Percentiles rank a stretch among this genome's conserved stretches.
phyloP scores from a whole-genome alignment of 2,113 vertebrate species.

The Dromas ardeola region DNA sequence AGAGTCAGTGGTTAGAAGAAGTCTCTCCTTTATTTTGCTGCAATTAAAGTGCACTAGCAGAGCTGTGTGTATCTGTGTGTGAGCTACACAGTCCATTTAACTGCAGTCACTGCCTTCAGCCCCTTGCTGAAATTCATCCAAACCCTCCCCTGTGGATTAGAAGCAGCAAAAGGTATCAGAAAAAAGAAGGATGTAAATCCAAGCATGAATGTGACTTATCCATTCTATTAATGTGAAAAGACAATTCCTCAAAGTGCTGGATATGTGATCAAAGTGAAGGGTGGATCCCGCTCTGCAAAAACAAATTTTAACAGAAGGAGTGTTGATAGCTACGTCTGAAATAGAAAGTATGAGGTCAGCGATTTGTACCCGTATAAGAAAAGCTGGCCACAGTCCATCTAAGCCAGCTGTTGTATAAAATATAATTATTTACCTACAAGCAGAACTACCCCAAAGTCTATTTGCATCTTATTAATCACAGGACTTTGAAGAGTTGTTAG shows the following conservation, averaged over 20 bases:
- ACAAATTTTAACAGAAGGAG: constrained; percentile 53
- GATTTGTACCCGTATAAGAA: constrained; percentile 56
- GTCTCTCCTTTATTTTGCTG: background rate
- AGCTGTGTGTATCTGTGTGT: background rate
- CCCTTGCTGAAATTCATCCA: constrained; percentile 20
- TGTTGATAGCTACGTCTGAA: constrained; percentile 73
- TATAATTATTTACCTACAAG: constrained; percentile 55
- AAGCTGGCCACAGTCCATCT: constrained; percentile 71
- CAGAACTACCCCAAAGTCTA: constrained; percentile 14
- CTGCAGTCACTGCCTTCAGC: background rate
- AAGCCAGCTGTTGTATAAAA: constrained; percentile 68
- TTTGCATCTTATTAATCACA: constrained; percentile 51
- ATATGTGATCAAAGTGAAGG: constrained; percentile 40
- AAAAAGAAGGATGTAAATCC: constrained; percentile 6
- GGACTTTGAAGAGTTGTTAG: background rate
- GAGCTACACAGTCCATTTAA: background rate
- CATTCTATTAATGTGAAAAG: constrained; percentile 51
- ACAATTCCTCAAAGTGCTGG: constrained; percentile 45
- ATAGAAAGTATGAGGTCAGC: constrained; percentile 69
- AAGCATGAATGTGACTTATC: constrained; percentile 38
- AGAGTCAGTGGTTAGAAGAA: background rate
- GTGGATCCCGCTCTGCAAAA: constrained; percentile 26
- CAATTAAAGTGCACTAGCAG: background rate
- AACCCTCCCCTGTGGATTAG: background rate
- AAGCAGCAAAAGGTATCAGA: background rate